A percentile compares a stretch with the other conserved stretches of the same genome.
Evolutionary conservation across 2,797 vertebrate genomes (phyloP).

Genomic region (Myotis vivesi): DNA sequence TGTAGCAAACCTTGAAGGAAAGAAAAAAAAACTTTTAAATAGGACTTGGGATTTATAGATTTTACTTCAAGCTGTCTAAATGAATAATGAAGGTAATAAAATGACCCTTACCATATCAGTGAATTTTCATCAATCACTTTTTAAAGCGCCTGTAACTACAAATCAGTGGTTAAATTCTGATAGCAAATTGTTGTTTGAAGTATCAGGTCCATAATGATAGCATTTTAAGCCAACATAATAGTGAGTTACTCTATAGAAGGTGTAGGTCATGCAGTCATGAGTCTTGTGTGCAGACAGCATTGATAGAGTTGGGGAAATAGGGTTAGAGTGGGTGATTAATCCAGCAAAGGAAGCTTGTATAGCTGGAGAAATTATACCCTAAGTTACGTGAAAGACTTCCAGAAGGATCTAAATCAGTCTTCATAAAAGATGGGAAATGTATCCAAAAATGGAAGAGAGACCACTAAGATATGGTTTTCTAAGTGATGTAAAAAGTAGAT

Average conservation of each 20-base stretch:
- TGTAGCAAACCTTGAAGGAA: neutral
- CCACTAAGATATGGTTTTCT: neutral
- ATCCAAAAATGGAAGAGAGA: neutral
- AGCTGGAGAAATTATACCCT: neutral
- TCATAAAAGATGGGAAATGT: conserved; percentile 7
- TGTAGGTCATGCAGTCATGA: neutral
- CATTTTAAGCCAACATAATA: neutral
- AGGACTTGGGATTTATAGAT: conserved; percentile 3
- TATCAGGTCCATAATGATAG: neutral
- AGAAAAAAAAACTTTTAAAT: neutral
- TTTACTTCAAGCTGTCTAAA: conserved; percentile 49
- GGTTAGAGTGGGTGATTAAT: neutral
- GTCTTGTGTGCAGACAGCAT: neutral
- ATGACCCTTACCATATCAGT: conserved; percentile 42
- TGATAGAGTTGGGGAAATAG: neutral
- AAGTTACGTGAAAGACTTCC: neutral
- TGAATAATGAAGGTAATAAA: conserved; percentile 58
- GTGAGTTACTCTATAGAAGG: neutral
- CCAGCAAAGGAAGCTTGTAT: neutral
- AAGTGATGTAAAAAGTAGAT: neutral
- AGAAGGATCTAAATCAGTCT: neutral
- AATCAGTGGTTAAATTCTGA: conserved; percentile 43
- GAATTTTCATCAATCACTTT: conserved; percentile 56
- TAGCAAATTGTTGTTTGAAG: conserved; percentile 40
- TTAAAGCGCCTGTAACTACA: conserved; percentile 40